Conservation (phyloP, 2,113 vertebrate species). For the Uria lomvia region DNA sequence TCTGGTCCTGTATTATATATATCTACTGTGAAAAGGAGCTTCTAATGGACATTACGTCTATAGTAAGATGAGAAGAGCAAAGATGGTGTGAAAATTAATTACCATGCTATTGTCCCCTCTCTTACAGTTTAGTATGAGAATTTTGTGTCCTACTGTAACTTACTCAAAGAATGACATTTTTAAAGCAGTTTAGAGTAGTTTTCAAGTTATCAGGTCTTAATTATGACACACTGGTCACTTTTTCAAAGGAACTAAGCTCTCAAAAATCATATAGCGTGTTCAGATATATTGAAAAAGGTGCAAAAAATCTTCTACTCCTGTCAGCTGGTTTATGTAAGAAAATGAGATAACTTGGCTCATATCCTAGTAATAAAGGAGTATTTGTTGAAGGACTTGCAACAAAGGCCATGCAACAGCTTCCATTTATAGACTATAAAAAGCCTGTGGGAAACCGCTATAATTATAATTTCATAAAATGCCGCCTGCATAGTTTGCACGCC, state of each 20-base stretch:
- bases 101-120: neutral
- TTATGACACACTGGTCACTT: neutral
- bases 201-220: neutral
- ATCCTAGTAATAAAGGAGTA: neutral
- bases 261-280: neutral
- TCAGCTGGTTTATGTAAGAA: neutral
- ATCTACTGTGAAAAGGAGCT: neutral
- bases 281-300: neutral
- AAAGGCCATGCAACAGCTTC: neutral
- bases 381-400: neutral
- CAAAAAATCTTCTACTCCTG: neutral
- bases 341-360: neutral
- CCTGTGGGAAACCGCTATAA: neutral
- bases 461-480: neutral
- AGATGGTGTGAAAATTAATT: slow-evolving; percentile 41
- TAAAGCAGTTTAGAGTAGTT: neutral
- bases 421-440: neutral
- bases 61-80: neutral
- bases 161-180: neutral
- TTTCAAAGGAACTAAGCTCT: neutral
- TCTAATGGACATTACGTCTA: neutral
- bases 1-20: neutral
- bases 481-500: neutral
- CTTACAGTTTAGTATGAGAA: neutral
- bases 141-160: neutral